These are phyloP conservation scores for Dinocampus coccinellae DNA, from an alignment of 2,888 invertebrate species.

Conservation along the genomic window DNA sequence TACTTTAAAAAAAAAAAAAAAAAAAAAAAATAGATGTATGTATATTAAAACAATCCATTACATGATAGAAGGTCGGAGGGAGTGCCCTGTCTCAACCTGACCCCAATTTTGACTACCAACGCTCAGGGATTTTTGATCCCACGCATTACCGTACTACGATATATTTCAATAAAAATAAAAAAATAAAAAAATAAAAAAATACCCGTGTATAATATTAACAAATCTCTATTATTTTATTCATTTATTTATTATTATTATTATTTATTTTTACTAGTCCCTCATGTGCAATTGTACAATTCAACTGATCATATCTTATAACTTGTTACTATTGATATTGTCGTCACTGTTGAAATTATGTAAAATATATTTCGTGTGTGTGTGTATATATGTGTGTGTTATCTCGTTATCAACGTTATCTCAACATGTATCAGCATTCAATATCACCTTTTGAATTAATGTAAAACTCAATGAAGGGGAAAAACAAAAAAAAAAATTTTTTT, in stretches of 20 bases:
- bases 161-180: background rate
- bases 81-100: slow-evolving; percentile 48
- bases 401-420: no score
- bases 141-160: background rate
- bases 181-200: no score
- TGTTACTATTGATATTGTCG: background rate
- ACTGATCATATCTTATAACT: background rate
- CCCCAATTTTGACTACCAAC: slow-evolving; percentile 41
- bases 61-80: slow-evolving; percentile 41
- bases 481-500: no score
- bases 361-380: no score
- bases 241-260: no score
- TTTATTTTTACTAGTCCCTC: no score
- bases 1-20: no score
- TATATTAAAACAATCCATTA: slow-evolving; percentile 3
- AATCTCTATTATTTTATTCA: no score
- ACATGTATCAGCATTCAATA: no score
- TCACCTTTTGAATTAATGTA: no score
- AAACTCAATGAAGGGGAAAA: no score
- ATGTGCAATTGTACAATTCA: background rate
- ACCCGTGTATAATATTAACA: background rate
- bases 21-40: slow-evolving; percentile 9
- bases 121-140: background rate
- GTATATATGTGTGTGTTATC: no score
- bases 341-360: background rate